Evolutionary conservation across 2,888 invertebrate genomes (phyloP).

Genomic region (Saturnia pavonia): DNA sequence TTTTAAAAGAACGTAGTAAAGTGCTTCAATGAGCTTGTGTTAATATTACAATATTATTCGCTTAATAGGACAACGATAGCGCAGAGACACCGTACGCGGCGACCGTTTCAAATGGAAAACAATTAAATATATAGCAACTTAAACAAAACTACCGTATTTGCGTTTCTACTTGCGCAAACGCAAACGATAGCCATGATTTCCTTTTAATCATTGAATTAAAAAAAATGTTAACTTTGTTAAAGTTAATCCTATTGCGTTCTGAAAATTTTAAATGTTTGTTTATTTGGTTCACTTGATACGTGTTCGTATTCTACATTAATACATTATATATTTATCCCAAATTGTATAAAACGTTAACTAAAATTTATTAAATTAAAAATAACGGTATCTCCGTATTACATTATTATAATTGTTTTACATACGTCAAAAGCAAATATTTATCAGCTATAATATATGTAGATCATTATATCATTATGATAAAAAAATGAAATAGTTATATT

Average conservation of each 20-base stretch:
- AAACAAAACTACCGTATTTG: conserved; percentile 22
- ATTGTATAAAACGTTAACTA: background rate
- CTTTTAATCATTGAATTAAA: background rate
- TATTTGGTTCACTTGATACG: background rate
- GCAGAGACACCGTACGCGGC: conserved; percentile 34
- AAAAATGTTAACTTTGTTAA: background rate
- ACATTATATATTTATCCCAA: background rate
- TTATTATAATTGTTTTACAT: background rate
- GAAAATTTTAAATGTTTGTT: background rate
- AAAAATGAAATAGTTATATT: too few species aligned
- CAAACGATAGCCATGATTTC: conserved; percentile 8
- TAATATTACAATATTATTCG: conserved; percentile 55
- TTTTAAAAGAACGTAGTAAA: conserved; percentile 18
- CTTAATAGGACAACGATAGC: conserved; percentile 46
- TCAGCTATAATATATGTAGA: too few species aligned
- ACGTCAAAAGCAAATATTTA: background rate
- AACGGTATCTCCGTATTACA: too few species aligned
- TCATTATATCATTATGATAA: too few species aligned
- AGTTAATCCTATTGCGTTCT: background rate
- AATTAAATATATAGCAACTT: conserved; percentile 42
- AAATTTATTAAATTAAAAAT: background rate
- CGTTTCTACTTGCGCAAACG: conserved; percentile 14
- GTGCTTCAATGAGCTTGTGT: conserved; percentile 36
- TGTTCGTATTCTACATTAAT: background rate
- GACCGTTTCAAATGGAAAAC: conserved; percentile 53